Evolutionary conservation across 2,113 vertebrate species (phyloP).

Genomic region (Thymallus thymallus): DNA sequence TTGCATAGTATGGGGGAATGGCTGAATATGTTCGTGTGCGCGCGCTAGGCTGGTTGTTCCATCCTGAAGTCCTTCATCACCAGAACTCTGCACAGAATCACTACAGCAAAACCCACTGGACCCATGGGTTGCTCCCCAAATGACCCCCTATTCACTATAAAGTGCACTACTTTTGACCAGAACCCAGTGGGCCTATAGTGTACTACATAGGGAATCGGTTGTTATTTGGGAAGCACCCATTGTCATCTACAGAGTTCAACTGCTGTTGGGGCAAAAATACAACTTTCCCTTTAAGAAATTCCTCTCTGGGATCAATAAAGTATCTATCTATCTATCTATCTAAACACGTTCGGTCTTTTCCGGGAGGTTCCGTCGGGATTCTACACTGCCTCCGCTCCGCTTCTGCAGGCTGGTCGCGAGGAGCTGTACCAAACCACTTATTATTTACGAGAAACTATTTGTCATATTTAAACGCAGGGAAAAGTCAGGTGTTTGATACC

Average conservation of each 20-base stretch:
- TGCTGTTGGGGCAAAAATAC: not conserved
- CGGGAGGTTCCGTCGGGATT: conserved; percentile 26
- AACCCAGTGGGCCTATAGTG: too few species aligned
- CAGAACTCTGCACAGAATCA: not conserved
- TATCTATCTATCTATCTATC: too few species aligned
- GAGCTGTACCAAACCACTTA: conserved; percentile 25
- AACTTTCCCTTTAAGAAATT: conserved; percentile 41
- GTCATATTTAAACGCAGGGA: conserved; percentile 15
- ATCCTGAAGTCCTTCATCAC: not conserved
- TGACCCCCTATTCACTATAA: not conserved
- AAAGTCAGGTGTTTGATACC: conserved; percentile 15
- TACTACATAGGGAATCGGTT: too few species aligned
- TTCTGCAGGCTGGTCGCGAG: too few species aligned
- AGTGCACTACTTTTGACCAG: too few species aligned
- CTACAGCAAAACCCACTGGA: not conserved
- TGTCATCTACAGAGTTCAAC: not conserved
- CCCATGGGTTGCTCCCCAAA: not conserved
- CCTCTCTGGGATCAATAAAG: too few species aligned
- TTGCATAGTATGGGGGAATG: too few species aligned
- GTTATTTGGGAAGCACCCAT: not conserved
- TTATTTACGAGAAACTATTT: conserved; percentile 16
- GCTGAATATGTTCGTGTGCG: too few species aligned
- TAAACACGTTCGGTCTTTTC: conserved; percentile 37
- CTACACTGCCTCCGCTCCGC: conserved; percentile 20
- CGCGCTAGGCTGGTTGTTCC: not conserved